A percentile compares a stretch with the other conserved stretches of the same genome.
Evolutionary conservation across 2,113 vertebrate species (phyloP).

Genomic region (Melanerpes formicivorus): DNA sequence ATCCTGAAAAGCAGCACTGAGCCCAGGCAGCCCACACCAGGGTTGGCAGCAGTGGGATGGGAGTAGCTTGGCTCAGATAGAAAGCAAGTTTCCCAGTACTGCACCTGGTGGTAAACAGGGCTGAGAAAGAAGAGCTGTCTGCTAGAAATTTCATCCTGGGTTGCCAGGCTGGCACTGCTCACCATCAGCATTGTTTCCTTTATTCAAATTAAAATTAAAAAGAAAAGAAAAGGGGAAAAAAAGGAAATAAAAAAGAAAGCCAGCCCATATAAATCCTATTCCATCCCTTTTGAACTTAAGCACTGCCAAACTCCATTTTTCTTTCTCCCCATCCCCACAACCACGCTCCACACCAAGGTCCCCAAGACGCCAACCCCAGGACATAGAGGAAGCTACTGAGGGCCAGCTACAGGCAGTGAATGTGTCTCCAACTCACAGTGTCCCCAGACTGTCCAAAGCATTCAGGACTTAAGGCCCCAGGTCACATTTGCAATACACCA

Average conservation of each 20-base stretch:
- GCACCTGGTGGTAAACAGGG: background rate
- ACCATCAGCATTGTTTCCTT: background rate
- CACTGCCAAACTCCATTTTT: background rate
- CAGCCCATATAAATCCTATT: background rate
- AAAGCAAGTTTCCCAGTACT: background rate
- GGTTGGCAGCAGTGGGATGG: background rate
- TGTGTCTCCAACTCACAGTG: fast-evolving
- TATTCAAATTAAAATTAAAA: background rate
- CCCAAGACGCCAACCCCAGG: background rate
- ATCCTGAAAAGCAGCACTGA: background rate
- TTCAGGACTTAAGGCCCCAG: background rate
- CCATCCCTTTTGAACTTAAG: background rate
- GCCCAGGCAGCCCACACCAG: background rate
- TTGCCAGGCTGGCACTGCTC: background rate
- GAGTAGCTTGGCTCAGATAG: background rate
- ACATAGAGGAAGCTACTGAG: fast-evolving
- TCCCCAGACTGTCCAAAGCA: background rate
- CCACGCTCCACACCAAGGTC: fast-evolving
- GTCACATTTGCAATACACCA: background rate
- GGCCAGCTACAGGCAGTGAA: fast-evolving
- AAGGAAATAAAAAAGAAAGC: too few relatives aligned
- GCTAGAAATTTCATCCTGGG: background rate
- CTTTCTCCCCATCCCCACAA: fast-evolving
- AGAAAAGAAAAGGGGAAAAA: too few relatives aligned
- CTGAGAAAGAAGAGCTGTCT: background rate